Conservation (phyloP, 2,888 invertebrate genomes). For the Altica lythri region DNA sequence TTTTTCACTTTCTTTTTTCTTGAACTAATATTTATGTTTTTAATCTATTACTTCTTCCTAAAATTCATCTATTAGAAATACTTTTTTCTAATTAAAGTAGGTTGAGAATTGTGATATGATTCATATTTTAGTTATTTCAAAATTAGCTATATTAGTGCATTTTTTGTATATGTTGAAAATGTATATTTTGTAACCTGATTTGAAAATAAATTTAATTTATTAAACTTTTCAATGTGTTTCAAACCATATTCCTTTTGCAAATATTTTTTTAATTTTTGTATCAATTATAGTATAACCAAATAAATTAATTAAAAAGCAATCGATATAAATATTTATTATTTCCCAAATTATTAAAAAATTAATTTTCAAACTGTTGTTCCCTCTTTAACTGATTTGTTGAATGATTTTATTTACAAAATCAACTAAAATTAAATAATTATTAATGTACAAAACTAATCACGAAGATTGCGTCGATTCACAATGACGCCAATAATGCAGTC, state of each 20-base stretch:
- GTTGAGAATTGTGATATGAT: constrained; percentile 10
- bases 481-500: too few species aligned
- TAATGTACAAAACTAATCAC: too few species aligned
- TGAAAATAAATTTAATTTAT: constrained; percentile 11
- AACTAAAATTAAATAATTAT: too few species aligned
- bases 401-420: too few species aligned
- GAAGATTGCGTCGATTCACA: too few species aligned
- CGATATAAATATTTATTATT: too few species aligned
- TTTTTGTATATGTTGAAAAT: constrained; percentile 1
- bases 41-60: background rate
- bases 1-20: background rate
- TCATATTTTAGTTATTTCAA: constrained; percentile 1
- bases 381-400: too few species aligned
- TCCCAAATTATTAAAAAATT: too few species aligned
- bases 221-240: constrained; percentile 24
- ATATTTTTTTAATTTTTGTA: constrained; percentile 35
- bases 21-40: background rate
- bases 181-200: constrained; percentile 8
- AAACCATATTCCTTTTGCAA: constrained; percentile 17
- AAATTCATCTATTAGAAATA: background rate
- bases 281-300: too few species aligned
- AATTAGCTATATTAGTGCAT: constrained; percentile 1
- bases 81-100: constrained; percentile 12
- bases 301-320: too few species aligned
- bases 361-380: too few species aligned